Evolutionary conservation across 2,797 vertebrate genomes (phyloP), one percentile per base, ranked within the genome.

Genomic region (Micromesistius poutassou): DNA sequence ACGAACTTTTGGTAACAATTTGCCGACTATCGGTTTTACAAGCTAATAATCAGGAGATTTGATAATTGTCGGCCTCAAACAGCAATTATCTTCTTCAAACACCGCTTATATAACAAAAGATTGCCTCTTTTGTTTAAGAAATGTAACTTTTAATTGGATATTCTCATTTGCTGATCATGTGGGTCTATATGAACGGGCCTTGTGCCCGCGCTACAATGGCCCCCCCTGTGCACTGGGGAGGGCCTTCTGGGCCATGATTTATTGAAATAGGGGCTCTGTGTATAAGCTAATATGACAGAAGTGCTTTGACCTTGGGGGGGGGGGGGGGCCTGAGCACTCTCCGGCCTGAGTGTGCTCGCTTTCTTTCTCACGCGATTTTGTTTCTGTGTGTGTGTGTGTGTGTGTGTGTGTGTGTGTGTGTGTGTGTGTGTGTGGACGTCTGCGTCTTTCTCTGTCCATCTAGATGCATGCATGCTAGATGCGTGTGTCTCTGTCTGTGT

Each of bases 281-380:
- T 87, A 85, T 87, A 87, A 92, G 86, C 87, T 91, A 90, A 90
- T 90, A 91, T 81, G 88, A 88, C 89, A 92, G 89, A 91, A 92
- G 90, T 88, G 90, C 89, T 89, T 92, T 90, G 91, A 91, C 92
- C 90, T 89, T 74, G 77, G 81, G 30, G 22, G 10, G 22, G 55
- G 55, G 22, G 55, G 55, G 46, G 16, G 46, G 46, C 16, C 16
- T 14, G 76, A 78, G 81, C 82, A 84, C 87, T 84, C 84, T 4
- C 46, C 83, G 86, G 82, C 83, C 82, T 74, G 38, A 81, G 80
- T 75, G 77, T 31, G 42, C 80, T 78, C 46, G n/a, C 71, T 81
- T 74, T 72, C 81, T 82, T 90, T 92, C 91, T 89, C 92, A 93
- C 88, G 89, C 91, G 79, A 92, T 89, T 82, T 75, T 79, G 80